A percentile compares a stretch with the other conserved stretches of the same genome.
Evolutionary conservation across 2,888 invertebrate species (phyloP).

Genomic region (Entomobrya multifasciata): DNA sequence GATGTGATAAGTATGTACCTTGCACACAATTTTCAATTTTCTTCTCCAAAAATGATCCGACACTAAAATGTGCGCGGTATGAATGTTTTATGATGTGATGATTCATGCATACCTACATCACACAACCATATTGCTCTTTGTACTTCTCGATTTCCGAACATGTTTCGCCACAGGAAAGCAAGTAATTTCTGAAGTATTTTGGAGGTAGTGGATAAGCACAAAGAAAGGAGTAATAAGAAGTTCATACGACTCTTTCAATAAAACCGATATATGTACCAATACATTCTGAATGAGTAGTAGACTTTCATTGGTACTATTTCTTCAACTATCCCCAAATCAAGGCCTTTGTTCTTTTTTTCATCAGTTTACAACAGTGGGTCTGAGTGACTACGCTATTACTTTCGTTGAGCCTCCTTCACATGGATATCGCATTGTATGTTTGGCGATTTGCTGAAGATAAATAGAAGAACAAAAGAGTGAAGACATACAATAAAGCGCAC

Average conservation of each 20-base stretch:
- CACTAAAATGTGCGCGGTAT: neutral
- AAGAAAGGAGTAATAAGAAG: too few relatives aligned
- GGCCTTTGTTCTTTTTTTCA: too few relatives aligned
- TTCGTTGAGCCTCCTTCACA: neutral
- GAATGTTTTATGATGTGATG: neutral
- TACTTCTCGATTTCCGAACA: neutral
- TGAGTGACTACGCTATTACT: neutral
- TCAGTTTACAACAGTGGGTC: too few relatives aligned
- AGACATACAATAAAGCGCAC: neutral
- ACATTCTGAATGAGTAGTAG: too few relatives aligned
- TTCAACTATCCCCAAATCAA: too few relatives aligned
- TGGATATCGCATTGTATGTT: neutral
- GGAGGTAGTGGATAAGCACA: too few relatives aligned
- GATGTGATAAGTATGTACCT: neutral
- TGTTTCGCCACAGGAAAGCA: neutral
- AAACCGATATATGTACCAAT: too few relatives aligned
- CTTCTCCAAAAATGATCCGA: neutral
- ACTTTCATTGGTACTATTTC: too few relatives aligned
- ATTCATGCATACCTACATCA: neutral
- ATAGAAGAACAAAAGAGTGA: conserved; percentile 3
- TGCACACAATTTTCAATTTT: conserved; percentile 11
- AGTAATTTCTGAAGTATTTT: too few relatives aligned
- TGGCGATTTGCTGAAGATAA: conserved; percentile 18
- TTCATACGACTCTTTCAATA: too few relatives aligned
- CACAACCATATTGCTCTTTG: too few relatives aligned